Conservation (phyloP, 2,113 vertebrate genomes). For the Brachirus orientalis region DNA sequence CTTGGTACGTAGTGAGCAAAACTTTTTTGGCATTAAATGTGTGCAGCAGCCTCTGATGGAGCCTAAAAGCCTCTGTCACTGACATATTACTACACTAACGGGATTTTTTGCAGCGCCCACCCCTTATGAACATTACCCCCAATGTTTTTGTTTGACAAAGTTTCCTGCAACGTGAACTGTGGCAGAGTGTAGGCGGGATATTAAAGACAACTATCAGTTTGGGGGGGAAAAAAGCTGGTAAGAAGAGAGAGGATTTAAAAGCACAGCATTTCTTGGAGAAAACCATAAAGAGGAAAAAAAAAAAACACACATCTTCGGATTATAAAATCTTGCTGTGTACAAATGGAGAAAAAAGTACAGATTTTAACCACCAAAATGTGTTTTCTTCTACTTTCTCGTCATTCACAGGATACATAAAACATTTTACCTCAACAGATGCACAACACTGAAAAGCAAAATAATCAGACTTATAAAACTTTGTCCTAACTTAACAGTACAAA, state of each 20-base stretch:
- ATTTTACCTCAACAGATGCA: too few relatives aligned
- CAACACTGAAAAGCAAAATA: too few relatives aligned
- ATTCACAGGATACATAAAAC: constrained; percentile 13
- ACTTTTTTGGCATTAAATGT: too few relatives aligned
- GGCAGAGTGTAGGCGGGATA: constrained; percentile 46
- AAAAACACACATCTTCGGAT: constrained; percentile 50
- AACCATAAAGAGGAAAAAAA: constrained; percentile 47
- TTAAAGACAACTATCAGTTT: constrained; percentile 59
- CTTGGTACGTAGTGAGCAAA: constrained; percentile 15
- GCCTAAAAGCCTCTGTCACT: too few relatives aligned
- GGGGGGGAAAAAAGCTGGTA: constrained; percentile 42
- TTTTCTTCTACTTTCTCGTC: constrained; percentile 9
- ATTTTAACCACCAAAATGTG: constrained; percentile 43
- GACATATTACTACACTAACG: too few relatives aligned
- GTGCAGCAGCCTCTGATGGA: too few relatives aligned
- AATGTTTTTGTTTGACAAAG: constrained; percentile 51
- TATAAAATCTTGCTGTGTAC: constrained; percentile 67
- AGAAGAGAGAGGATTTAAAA: constrained; percentile 69
- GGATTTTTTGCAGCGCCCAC: constrained; percentile 14
- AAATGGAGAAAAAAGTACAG: constrained; percentile 39
- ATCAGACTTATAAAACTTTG: too few relatives aligned
- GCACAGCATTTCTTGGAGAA: constrained; percentile 65
- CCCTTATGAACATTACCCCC: constrained; percentile 15
- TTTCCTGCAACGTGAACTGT: constrained; percentile 40
- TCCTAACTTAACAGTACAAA: too few relatives aligned